Conservation (phyloP, 2,113 vertebrate genomes). For the Leptobrachium leishanense region DNA sequence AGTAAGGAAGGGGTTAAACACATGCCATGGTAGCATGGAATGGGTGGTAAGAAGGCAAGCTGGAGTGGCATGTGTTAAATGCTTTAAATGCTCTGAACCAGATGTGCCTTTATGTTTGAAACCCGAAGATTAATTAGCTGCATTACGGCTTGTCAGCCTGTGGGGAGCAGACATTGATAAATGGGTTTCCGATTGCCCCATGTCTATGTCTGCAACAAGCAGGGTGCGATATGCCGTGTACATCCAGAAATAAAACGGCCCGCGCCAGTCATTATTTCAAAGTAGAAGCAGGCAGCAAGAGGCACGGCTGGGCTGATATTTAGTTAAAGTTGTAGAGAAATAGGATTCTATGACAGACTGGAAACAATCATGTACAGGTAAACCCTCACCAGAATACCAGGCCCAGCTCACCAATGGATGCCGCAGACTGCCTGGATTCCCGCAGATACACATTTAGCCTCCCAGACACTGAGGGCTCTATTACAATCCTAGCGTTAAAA, state of each 20-base stretch:
- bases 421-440: too few species aligned
- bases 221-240: background rate
- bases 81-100: conserved; percentile 27
- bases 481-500: too few species aligned
- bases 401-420: background rate
- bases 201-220: background rate
- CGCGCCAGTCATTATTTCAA: background rate
- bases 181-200: conserved; percentile 12
- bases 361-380: too few species aligned
- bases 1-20: background rate
- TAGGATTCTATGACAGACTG: too few species aligned
- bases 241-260: conserved; percentile 21
- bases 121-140: conserved; percentile 20
- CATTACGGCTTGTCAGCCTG: conserved; percentile 24
- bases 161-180: conserved; percentile 34
- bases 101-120: conserved; percentile 4
- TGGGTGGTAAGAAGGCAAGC: background rate
- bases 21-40: background rate
- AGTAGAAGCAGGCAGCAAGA: background rate
- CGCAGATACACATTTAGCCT: too few species aligned
- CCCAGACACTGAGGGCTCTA: too few species aligned
- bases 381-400: background rate
- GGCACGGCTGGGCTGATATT: background rate
- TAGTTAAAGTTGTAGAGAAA: too few species aligned
- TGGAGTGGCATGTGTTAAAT: background rate